These are phyloP conservation scores for Acanthornis magna DNA, from an alignment of 2,797 vertebrate genomes.

Conservation along the genomic window DNA sequence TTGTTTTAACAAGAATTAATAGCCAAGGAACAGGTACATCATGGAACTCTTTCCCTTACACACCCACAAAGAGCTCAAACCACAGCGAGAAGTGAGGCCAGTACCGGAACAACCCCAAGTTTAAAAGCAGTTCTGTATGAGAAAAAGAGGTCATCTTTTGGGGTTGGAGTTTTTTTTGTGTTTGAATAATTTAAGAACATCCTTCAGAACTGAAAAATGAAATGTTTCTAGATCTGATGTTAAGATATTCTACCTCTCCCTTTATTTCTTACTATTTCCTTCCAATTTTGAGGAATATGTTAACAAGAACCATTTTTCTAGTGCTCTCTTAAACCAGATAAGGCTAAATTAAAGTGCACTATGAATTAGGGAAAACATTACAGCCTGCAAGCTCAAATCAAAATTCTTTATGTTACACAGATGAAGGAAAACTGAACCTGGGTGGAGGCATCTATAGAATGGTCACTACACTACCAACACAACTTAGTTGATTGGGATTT, in stretches of 20 bases:
- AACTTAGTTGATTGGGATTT: not conserved
- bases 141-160: not conserved
- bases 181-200: not conserved
- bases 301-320: not conserved
- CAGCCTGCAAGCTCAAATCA: not conserved
- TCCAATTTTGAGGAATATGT: not conserved
- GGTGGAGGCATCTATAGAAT: not conserved
- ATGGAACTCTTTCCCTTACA: not conserved
- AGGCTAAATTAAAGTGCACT: not conserved
- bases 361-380: not conserved
- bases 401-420: rapidly evolving
- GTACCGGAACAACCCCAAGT: not conserved
- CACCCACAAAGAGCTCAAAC: not conserved
- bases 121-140: not conserved
- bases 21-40: not conserved
- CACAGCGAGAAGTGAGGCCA: not conserved
- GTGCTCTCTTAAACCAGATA: not conserved
- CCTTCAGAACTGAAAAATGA: not conserved
- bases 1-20: not conserved
- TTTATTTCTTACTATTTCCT: not conserved
- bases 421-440: not conserved
- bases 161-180: not conserved
- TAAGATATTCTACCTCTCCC: not conserved
- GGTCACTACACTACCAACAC: not conserved
- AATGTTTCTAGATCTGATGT: not conserved